A percentile compares a stretch with the other conserved stretches of the same genome.
These are phyloP conservation scores for Diarsia mendica DNA, from an alignment of 2,888 invertebrate genomes.

Conservation along the genomic window DNA sequence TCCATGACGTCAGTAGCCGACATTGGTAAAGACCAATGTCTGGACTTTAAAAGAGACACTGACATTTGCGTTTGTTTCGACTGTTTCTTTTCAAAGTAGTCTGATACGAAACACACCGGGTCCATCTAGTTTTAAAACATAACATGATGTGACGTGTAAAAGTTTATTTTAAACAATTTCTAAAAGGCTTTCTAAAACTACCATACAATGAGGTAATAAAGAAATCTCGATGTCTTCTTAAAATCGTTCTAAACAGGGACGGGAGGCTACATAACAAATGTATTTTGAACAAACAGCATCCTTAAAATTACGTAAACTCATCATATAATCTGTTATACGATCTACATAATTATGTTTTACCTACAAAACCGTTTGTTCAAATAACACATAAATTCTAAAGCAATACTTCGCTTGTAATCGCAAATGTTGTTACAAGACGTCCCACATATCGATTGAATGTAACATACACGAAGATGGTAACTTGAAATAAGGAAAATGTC, in stretches of 20 bases:
- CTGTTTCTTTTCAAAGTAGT: neutral
- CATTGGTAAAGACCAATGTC: too few relatives aligned
- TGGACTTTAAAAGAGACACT: neutral
- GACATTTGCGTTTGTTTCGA: neutral
- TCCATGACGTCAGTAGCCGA: neutral
- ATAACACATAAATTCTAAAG: neutral
- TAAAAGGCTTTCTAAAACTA: too few relatives aligned
- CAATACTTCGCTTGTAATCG: neutral
- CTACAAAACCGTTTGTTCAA: neutral
- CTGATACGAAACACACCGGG: neutral
- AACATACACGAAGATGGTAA: neutral
- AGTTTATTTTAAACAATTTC: too few relatives aligned
- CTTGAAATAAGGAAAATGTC: neutral
- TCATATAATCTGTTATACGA: neutral
- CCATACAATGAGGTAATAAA: too few relatives aligned
- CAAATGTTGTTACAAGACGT: neutral
- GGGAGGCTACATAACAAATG: neutral
- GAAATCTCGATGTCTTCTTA: neutral
- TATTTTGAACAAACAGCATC: neutral
- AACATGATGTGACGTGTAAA: neutral
- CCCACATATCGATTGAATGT: slow-evolving; percentile 37
- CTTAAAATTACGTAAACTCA: neutral
- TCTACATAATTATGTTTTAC: neutral
- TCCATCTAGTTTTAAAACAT: neutral
- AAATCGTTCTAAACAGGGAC: neutral